Evolutionary conservation across 2,797 vertebrate species (phyloP).

Genomic region (Esox masquinongy): DNA sequence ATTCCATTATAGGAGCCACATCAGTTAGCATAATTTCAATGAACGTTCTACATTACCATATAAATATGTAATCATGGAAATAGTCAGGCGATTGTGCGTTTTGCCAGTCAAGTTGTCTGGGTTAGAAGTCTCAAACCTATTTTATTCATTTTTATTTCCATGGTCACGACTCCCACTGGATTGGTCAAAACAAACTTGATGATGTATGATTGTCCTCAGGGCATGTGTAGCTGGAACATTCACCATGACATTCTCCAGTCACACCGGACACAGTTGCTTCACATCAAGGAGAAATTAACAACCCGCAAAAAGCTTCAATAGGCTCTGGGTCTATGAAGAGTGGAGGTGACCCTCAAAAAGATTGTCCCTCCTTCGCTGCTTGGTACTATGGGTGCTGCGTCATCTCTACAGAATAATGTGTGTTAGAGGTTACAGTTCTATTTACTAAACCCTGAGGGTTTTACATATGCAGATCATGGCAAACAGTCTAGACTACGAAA

Average conservation of each 20-base stretch:
- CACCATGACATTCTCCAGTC: conserved; percentile 2
- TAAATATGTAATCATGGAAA: too few species aligned
- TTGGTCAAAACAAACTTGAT: neutral
- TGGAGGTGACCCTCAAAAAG: neutral
- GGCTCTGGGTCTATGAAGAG: neutral
- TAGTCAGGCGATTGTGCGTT: too few species aligned
- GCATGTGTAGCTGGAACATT: neutral
- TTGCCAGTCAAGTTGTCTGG: too few species aligned
- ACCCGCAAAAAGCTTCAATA: neutral
- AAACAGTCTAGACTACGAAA: conserved; percentile 12
- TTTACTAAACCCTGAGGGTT: conserved; percentile 22
- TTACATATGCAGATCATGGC: conserved; percentile 6
- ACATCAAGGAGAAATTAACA: neutral
- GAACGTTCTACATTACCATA: too few species aligned
- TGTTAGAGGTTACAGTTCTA: conserved; percentile 24
- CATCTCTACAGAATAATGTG: conserved; percentile 11
- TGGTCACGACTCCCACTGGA: neutral
- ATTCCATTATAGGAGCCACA: too few species aligned
- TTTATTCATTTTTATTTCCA: neutral
- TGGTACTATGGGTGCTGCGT: neutral
- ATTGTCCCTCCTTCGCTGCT: neutral
- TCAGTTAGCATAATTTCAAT: too few species aligned
- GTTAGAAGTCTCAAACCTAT: too few species aligned
- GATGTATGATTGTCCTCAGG: neutral
- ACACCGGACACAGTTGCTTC: neutral